Percentiles rank a stretch among this genome's conserved stretches.
These are phyloP conservation scores for Coelogynopora nodosa DNA, from an alignment of 2,888 invertebrate genomes.

Conservation along the genomic window DNA sequence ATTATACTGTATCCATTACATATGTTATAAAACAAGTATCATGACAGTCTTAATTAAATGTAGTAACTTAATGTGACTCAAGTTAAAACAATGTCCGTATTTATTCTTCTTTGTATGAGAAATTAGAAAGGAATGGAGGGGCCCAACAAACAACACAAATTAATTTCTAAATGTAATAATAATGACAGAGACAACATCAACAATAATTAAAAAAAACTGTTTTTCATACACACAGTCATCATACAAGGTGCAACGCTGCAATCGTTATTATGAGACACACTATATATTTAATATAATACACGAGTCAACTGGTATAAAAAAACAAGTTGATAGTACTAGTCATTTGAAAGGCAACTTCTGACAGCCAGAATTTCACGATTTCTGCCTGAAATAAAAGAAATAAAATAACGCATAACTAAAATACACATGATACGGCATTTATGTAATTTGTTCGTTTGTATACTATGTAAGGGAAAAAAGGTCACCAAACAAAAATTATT, in stretches of 20 bases:
- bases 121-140: neutral
- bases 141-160: neutral
- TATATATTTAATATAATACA: too few relatives aligned
- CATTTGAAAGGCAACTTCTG: neutral
- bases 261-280: neutral
- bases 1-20: too few relatives aligned
- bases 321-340: too few relatives aligned
- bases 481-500: neutral
- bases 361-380: neutral
- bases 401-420: neutral
- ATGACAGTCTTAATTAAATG: too few relatives aligned
- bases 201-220: neutral
- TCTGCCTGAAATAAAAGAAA: conserved; percentile 26
- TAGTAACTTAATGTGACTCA: neutral
- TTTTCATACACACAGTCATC: neutral
- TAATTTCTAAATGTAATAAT: neutral
- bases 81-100: neutral
- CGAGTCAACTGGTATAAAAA: too few relatives aligned
- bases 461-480: neutral
- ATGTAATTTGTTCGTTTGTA: neutral
- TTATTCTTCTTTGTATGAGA: neutral
- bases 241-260: neutral
- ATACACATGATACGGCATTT: neutral
- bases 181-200: neutral
- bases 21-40: too few relatives aligned